These are phyloP conservation scores for Leptosomus discolor DNA, from an alignment of 2,113 vertebrate genomes.

Conservation along the genomic window DNA sequence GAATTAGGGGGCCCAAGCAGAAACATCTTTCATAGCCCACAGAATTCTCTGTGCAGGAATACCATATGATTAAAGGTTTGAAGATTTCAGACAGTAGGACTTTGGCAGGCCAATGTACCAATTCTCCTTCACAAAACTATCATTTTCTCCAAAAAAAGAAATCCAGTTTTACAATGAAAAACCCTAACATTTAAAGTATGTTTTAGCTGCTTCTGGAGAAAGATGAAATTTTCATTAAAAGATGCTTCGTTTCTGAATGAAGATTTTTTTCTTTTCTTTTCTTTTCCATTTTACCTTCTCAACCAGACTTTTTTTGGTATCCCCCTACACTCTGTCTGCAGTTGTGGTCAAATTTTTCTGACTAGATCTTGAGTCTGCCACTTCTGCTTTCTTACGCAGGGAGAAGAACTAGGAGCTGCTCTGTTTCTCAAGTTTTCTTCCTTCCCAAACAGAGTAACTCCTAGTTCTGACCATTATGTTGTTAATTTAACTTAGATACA, in stretches of 20 bases:
- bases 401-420: neutral
- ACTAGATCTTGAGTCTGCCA: neutral
- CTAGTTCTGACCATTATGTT: neutral
- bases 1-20: neutral
- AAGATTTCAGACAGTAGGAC: neutral
- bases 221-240: neutral
- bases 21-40: neutral
- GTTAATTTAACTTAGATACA: neutral
- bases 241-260: neutral
- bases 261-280: neutral
- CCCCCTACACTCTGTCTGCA: neutral
- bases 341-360: neutral
- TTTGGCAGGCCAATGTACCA: neutral
- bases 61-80: neutral
- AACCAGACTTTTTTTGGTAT: neutral
- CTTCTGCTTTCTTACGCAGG: neutral
- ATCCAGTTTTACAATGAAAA: neutral
- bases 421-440: neutral
- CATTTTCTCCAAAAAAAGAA: slow-evolving; percentile 26
- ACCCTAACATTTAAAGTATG: neutral
- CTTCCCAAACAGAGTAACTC: neutral
- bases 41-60: neutral
- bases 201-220: neutral
- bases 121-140: neutral
- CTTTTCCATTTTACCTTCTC: neutral